Percentiles rank a stretch among this genome's conserved stretches.
These are phyloP conservation scores for Copidosoma aretas DNA, from an alignment of 2,888 invertebrate genomes.

Conservation along the genomic window DNA sequence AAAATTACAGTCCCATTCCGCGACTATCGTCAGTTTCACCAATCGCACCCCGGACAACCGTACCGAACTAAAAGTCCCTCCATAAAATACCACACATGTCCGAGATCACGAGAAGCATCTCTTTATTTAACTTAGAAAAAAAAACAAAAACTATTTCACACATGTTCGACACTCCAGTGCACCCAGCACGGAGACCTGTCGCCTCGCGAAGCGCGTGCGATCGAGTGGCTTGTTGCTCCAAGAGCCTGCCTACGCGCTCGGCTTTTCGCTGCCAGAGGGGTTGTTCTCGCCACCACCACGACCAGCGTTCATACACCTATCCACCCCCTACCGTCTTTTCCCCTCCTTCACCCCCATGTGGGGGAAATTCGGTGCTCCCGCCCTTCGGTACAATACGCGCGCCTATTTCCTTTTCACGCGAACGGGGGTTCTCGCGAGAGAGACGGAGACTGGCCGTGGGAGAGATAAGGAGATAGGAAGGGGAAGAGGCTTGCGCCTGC, in stretches of 20 bases:
- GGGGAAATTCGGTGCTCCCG: conserved; percentile 17
- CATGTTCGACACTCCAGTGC: not conserved
- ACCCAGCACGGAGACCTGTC: not conserved
- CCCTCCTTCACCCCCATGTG: conserved; percentile 15
- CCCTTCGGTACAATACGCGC: no score
- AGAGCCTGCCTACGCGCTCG: not conserved
- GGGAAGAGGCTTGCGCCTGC: not conserved
- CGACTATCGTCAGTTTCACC: no score
- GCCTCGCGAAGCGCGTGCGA: conserved; percentile 35
- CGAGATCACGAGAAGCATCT: no score
- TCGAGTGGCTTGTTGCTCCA: conserved; percentile 28
- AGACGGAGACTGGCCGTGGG: not conserved
- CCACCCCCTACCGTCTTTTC: not conserved
- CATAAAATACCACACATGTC: no score
- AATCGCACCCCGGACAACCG: no score
- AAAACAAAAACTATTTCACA: no score
- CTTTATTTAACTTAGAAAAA: no score
- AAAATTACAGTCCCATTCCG: not conserved
- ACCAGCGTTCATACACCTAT: no score
- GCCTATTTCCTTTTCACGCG: not conserved
- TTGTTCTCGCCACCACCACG: conserved; percentile 28
- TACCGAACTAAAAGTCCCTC: no score
- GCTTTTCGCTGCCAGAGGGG: conserved; percentile 25
- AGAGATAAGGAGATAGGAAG: not conserved
- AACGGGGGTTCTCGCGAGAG: not conserved